Conservation (phyloP, 92 coral and sea anemone genomes). For the Parazoanthus darwini region DNA sequence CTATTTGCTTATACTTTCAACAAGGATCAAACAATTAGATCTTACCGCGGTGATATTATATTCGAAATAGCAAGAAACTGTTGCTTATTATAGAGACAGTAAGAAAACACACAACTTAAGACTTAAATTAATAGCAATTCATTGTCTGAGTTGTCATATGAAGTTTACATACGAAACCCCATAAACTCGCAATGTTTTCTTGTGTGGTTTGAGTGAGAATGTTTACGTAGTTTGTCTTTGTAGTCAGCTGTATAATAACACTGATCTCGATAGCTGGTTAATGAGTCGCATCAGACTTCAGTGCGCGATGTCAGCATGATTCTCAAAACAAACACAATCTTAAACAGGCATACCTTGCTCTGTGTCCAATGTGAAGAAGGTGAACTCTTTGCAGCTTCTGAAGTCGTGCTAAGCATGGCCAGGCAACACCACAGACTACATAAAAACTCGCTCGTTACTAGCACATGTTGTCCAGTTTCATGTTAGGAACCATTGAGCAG, state of each 20-base stretch:
- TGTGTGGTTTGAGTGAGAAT: conserved; percentile 23
- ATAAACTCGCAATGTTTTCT: conserved; percentile 20
- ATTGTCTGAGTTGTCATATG: background rate
- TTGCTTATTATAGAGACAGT: conserved; percentile 21
- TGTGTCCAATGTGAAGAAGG: conserved; percentile 20
- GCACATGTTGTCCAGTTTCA: conserved; percentile 32
- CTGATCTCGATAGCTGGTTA: conserved; percentile 43
- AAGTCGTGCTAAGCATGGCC: conserved; percentile 28
- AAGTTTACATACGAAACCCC: conserved; percentile 23
- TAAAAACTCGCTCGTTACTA: conserved; percentile 10
- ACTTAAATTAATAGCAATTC: conserved; percentile 14
- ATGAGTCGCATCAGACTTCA: conserved; percentile 35
- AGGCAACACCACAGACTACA: background rate
- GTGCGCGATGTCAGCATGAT: conserved; percentile 41
- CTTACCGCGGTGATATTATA: conserved; percentile 41
- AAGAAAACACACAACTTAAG: conserved; percentile 21
- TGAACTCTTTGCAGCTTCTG: conserved; percentile 27
- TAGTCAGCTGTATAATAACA: conserved; percentile 22
- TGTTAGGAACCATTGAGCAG: conserved; percentile 6
- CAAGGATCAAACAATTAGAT: conserved; percentile 48
- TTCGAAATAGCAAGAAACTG: conserved; percentile 35
- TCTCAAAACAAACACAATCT: conserved; percentile 39
- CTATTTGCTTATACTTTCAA: conserved; percentile 49
- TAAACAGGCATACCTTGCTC: conserved; percentile 24
- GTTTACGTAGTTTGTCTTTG: conserved; percentile 28